Base-by-base conservation (phyloP, 2,888 invertebrate genomes). In the Catotricha subobsoleta region DNA sequence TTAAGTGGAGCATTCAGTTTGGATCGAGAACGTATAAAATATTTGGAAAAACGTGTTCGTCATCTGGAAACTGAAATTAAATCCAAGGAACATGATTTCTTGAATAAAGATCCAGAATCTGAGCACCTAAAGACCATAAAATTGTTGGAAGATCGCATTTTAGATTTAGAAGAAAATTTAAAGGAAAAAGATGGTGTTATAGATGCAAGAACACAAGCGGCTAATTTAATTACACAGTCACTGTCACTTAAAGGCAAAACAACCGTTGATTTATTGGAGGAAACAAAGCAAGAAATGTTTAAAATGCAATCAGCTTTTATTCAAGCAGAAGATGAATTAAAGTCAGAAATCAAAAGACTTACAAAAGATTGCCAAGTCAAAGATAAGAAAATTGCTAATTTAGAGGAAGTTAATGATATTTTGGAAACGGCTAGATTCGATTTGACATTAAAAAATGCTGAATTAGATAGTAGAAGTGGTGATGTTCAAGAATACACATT, bases 141-240 rank as follows among this genome's bases (percentile, higher is more conserved):
- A 39, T 46, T 46, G 21, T 43, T 56, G 10, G 54, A 55, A 37
- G 50, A 45, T 27, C 52, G 51, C 42, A 72, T 88, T 37, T 60
- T 88, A 47, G 90, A 91, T 58, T 66, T 82, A 39, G 81, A 86
- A 60, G 88, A 87, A 56, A 76, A 76, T 59, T 66, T 86, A 3
- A 76, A 74, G 53, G 82, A 86, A 60, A 81, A 86, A 58, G 82
- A 84, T 60, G 77, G 80, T 52, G 79, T 87, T 39, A 80, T 87
- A 52, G 76, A 79, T 58, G 76, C 83, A 5, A 71, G 83, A 56
- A 82, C 82, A 51, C 76, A 76, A 63, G 83, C 87, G 21, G 72
- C 78, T 33, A 74, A 78, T 15, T 64, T 82, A 34, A 76, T 82
- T 71, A 74, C 79, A 6, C 80, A 79, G 49, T 78, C 74, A 59